These are phyloP conservation scores for Poeciliopsis presidionis DNA, from an alignment of 2,797 vertebrate species.

Conservation along the genomic window DNA sequence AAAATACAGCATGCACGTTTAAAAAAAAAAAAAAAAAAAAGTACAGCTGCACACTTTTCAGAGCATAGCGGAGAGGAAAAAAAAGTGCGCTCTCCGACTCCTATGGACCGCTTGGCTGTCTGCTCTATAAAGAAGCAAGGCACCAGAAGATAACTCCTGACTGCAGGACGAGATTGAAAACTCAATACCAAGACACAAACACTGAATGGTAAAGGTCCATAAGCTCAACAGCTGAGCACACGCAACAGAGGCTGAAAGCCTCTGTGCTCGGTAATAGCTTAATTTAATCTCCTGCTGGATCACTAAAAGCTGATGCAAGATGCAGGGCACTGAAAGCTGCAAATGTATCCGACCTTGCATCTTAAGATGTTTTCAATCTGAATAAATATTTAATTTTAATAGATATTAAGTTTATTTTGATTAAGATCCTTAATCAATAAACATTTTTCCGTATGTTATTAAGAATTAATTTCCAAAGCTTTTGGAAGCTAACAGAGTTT, in stretches of 20 bases:
- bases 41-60: conserved; percentile 51
- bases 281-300: conserved; percentile 8
- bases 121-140: conserved; percentile 33
- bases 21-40: conserved; percentile 7
- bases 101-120: conserved; percentile 38
- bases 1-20: conserved; percentile 54
- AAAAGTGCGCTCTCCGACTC: conserved; percentile 58
- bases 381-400: conserved; percentile 7
- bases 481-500: not conserved
- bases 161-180: conserved; percentile 37
- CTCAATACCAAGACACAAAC: conserved; percentile 15
- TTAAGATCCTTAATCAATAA: not conserved
- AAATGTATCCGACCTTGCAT: not conserved
- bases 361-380: conserved; percentile 5
- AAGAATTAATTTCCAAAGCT: not conserved
- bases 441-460: not conserved
- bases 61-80: conserved; percentile 57
- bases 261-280: conserved; percentile 8
- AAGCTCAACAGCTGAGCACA: conserved; percentile 22
- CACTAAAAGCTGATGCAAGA: conserved; percentile 9
- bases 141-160: conserved; percentile 37
- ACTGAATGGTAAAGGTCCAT: conserved; percentile 14
- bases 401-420: conserved; percentile 8
- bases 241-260: conserved; percentile 9
- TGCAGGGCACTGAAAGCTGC: not conserved